phyloP scores from a whole-genome alignment of 2,888 invertebrate species.

The Phaedon cochleariae region DNA sequence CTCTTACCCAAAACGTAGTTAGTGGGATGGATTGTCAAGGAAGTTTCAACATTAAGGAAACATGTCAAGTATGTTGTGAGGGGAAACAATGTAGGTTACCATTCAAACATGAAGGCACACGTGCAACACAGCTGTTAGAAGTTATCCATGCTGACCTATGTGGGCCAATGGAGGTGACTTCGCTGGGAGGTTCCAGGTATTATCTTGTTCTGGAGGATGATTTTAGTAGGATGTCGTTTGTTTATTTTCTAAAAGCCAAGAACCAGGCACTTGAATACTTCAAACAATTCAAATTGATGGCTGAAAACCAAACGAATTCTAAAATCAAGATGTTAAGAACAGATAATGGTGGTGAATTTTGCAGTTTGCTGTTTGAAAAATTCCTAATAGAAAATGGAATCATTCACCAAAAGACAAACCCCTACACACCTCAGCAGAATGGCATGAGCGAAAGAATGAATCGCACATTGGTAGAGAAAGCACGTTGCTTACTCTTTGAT shows the following conservation, averaged over 20 bases:
- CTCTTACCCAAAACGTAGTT: too few relatives aligned
- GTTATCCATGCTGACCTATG: conserved; percentile 35
- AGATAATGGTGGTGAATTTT: too few relatives aligned
- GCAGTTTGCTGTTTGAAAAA: conserved; percentile 26
- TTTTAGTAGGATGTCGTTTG: conserved; percentile 31
- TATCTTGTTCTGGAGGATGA: conserved; percentile 31
- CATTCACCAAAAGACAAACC: conserved; percentile 46
- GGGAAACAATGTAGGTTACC: conserved; percentile 18
- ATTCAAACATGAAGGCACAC: too few relatives aligned
- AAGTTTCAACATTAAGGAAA: conserved; percentile 16
- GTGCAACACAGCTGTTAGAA: conserved; percentile 25
- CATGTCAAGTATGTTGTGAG: conserved; percentile 18
- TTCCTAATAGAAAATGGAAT: conserved; percentile 44
- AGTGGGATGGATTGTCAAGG: too few relatives aligned
- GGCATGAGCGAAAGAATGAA: conserved; percentile 47
- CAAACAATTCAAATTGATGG: too few relatives aligned
- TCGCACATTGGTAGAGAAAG: conserved; percentile 44
- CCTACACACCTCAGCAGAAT: conserved; percentile 51
- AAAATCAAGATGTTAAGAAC: too few relatives aligned
- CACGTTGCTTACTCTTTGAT: conserved; percentile 46
- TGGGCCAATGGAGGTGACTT: too few relatives aligned
- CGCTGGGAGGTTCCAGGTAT: too few relatives aligned
- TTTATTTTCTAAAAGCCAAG: too few relatives aligned
- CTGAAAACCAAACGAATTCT: too few relatives aligned
- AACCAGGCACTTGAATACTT: too few relatives aligned